Conservation (phyloP, 2,113 vertebrate species). For the Oenanthe melanoleuca region DNA sequence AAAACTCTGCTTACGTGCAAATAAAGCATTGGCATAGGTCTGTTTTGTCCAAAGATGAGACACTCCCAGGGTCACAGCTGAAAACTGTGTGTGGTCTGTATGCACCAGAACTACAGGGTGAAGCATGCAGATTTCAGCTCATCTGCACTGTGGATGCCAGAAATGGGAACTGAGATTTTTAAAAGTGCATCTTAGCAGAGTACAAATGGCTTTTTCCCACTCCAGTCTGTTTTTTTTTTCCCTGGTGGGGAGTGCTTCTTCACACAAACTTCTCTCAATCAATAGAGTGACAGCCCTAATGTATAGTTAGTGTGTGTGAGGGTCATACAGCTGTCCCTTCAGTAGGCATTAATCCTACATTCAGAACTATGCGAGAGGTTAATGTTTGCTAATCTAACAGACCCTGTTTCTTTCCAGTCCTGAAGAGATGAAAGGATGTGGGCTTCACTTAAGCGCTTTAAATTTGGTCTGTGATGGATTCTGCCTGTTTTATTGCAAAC, state of each 20-base stretch:
- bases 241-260: slow-evolving; percentile 3
- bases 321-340: slow-evolving; percentile 43
- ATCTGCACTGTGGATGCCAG: neutral
- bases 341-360: slow-evolving; percentile 44
- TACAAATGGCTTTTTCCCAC: slow-evolving; percentile 15
- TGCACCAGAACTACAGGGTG: neutral
- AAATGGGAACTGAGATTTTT: neutral
- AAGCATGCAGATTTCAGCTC: neutral
- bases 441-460: slow-evolving; percentile 56
- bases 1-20: neutral
- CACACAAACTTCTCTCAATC: slow-evolving; percentile 4
- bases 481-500: slow-evolving; percentile 22
- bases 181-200: neutral
- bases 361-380: slow-evolving; percentile 43
- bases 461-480: slow-evolving; percentile 45
- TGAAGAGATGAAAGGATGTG: slow-evolving; percentile 75
- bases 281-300: slow-evolving; percentile 26
- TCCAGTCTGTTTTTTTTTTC: neutral
- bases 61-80: slow-evolving; percentile 11
- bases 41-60: neutral
- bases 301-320: slow-evolving; percentile 13
- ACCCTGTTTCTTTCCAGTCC: slow-evolving; percentile 57
- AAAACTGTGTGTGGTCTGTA: neutral
- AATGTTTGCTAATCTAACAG: slow-evolving; percentile 68
- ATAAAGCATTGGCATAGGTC: neutral